Base-by-base conservation (phyloP, 1,140 invertebrate genomes). In the Diachasmimorpha longicaudata region DNA sequence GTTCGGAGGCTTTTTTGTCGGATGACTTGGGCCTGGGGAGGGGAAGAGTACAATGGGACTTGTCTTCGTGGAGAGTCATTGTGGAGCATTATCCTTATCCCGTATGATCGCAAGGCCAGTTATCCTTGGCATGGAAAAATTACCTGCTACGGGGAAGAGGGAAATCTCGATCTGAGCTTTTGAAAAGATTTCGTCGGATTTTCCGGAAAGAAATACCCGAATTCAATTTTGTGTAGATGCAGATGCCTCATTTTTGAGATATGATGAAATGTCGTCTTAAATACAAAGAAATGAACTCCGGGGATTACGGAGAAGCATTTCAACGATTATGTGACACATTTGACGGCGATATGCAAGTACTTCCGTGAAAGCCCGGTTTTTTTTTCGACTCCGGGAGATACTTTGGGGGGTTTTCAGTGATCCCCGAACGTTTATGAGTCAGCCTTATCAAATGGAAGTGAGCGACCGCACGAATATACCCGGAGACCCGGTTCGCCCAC, bases 401-500 rank as follows among this genome's bases (percentile, higher is more conserved):
- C 58, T 63, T 23, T 58, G 52, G 23, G 11, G 58, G 58, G 21
- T 63, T 63, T 63, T 63, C 58, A 31, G 58, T 63, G 58, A 63
- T 63, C 58, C 21, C 58, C 19, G 13, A 63, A 19, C 58, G 58
- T 63, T 63, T 63, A 63, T 63, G 58, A 63, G 58, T 63, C 58
- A 63, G 58, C 23, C 14, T 63, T 63, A 63, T 63, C 58, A 63
- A 63, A 63, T 63, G 58, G 58, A 63, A 25, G 58, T 63, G 23
- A 63, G 58, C 58, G 58, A 63, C 58, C 58, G 58, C 58, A 19
- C 21, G 58, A 31, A 63, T 63, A 63, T 63, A 63, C 8, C 58
- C 8, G 23, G 23, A 63, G 58, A 63, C 58, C 58, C 58, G 58
- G 58, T 63, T 63, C 58, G 58, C 58, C 58, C 58, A 63, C 58